Evolutionary conservation across 2,888 invertebrate genomes (phyloP).

Genomic region (Prenolepis imparis): DNA sequence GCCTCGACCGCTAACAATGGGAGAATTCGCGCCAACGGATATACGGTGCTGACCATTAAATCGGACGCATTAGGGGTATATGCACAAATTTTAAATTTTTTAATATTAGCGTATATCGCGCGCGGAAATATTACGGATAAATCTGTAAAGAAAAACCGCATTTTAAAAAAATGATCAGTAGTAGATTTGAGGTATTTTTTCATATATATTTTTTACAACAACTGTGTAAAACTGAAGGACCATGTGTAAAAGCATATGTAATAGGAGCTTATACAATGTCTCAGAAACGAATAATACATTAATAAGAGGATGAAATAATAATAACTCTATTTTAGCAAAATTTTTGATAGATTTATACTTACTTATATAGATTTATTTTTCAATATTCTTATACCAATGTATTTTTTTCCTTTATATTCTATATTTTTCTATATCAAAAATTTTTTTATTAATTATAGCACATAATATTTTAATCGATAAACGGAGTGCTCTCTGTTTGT

Average conservation of each 20-base stretch:
- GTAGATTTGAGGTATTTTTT: not conserved
- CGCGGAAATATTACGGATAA: constrained; percentile 2
- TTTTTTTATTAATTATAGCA: constrained; percentile 43
- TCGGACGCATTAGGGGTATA: constrained; percentile 37
- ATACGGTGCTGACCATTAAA: constrained; percentile 46
- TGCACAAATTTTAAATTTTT: constrained; percentile 29
- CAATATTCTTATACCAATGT: constrained; percentile 8
- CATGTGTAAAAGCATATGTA: not conserved
- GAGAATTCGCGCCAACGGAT: constrained; percentile 53
- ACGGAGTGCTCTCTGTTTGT: constrained; percentile 35
- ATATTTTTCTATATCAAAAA: not conserved
- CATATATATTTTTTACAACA: not conserved
- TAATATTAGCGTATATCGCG: not conserved
- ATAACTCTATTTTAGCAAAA: too few relatives aligned
- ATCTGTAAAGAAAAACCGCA: not conserved
- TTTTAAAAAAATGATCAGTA: not conserved
- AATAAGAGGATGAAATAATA: not conserved
- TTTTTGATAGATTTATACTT: constrained; percentile 1
- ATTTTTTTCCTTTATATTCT: too few relatives aligned
- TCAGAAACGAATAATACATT: not conserved
- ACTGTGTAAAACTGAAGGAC: too few relatives aligned
- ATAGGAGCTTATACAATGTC: not conserved
- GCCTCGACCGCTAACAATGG: constrained; percentile 59
- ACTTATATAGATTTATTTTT: not conserved
- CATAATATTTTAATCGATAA: constrained; percentile 53